Evolutionary conservation across 2,113 vertebrate species (phyloP).

Genomic region (Platichthys flesus): DNA sequence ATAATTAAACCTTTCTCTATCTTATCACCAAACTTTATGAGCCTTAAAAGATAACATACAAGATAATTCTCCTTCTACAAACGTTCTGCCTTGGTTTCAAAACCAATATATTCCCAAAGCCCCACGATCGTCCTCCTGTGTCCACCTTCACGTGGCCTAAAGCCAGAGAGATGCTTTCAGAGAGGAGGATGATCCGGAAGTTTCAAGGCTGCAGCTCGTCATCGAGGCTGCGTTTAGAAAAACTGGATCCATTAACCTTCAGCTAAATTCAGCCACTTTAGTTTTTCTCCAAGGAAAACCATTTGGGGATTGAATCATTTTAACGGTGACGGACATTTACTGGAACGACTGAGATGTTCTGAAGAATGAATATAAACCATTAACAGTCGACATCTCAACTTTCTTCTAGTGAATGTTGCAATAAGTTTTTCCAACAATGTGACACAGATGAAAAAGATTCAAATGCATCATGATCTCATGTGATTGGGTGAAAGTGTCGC

Average conservation of each 20-base stretch:
- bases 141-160: neutral
- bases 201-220: neutral
- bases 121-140: too few relatives aligned
- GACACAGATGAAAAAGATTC: neutral
- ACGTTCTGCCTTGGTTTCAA: neutral
- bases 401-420: too few relatives aligned
- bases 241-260: conserved; percentile 45
- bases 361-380: neutral
- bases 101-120: too few relatives aligned
- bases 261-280: conserved; percentile 14
- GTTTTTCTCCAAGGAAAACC: neutral
- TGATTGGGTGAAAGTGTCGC: neutral
- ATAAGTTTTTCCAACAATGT: neutral
- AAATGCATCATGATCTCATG: neutral
- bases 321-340: neutral
- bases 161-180: conserved; percentile 23
- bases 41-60: neutral
- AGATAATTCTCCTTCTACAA: too few relatives aligned
- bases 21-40: conserved; percentile 6
- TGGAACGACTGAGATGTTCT: neutral
- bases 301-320: neutral
- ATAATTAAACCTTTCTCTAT: neutral
- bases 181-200: neutral
- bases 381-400: too few relatives aligned
- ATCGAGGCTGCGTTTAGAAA: too few relatives aligned